Evolutionary conservation across 2,113 vertebrate genomes (phyloP).

Genomic region (Macquaria australasica): DNA sequence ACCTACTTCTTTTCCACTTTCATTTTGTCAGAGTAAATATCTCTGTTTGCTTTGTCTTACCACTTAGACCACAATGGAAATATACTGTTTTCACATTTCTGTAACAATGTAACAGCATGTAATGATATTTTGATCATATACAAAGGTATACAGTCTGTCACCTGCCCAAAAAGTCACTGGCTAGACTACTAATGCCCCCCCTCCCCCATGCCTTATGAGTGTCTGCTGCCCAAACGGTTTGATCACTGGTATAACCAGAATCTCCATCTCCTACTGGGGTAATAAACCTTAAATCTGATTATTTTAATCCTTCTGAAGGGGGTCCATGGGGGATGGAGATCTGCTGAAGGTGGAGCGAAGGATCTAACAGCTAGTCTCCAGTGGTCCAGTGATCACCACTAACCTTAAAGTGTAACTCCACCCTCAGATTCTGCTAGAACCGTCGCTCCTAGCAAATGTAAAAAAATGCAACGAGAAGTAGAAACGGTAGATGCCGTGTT

Average conservation of each 20-base stretch:
- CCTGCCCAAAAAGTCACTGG: neutral
- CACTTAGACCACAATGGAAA: neutral
- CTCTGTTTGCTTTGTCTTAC: neutral
- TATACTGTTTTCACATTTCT: neutral
- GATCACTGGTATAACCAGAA: conserved; percentile 18
- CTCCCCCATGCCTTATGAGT: too few relatives aligned
- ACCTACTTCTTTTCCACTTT: neutral
- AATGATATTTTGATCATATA: neutral
- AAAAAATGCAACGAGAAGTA: too few relatives aligned
- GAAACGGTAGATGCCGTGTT: too few relatives aligned
- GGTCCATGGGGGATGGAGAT: neutral
- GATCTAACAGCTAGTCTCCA: neutral
- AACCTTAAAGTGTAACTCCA: too few relatives aligned
- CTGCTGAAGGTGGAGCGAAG: neutral
- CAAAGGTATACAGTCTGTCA: neutral
- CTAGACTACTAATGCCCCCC: neutral
- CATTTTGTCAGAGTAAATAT: neutral
- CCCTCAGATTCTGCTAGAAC: too few relatives aligned
- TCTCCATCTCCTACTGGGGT: conserved; percentile 25
- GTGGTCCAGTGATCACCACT: neutral
- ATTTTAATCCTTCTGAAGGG: conserved; percentile 53
- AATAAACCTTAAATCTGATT: conserved; percentile 59
- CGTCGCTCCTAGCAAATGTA: too few relatives aligned
- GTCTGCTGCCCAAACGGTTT: conserved; percentile 5
- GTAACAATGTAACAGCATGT: neutral